Conservation (phyloP, 1,140 invertebrate species). For the Bombus breviceps region DNA sequence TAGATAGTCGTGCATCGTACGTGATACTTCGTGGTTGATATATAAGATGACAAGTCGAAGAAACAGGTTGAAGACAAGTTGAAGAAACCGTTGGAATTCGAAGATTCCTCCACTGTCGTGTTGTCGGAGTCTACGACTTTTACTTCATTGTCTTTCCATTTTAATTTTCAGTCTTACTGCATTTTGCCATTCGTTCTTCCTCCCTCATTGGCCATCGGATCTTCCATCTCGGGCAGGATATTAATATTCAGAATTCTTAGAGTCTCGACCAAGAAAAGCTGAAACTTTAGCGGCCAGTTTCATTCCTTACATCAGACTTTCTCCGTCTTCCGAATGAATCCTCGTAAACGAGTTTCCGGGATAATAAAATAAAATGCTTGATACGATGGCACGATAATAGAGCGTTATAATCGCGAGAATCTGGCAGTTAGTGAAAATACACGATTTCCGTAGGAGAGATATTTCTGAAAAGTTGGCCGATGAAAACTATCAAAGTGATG, state of each 20-base stretch:
- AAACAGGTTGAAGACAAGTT: not conserved
- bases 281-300: slow-evolving; percentile 3
- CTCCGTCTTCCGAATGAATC: too few species aligned
- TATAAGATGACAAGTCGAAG: too few species aligned
- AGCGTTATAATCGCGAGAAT: not conserved
- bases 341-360: not conserved
- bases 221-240: slow-evolving; percentile 4
- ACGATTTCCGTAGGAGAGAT: not conserved
- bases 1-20: not conserved
- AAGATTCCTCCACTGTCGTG: too few species aligned
- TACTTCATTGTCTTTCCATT: slow-evolving; percentile 1
- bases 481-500: not conserved
- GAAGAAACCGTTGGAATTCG: not conserved
- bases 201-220: not conserved
- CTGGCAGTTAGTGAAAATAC: not conserved
- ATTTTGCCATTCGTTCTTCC: slow-evolving; percentile 1
- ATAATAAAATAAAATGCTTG: not conserved
- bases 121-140: not conserved
- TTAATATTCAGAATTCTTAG: slow-evolving; percentile 26
- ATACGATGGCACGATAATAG: not conserved
- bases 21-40: not conserved
- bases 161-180: not conserved
- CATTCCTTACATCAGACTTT: not conserved
- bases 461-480: not conserved
- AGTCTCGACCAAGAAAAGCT: not conserved